phyloP scores from a whole-genome alignment of 2,888 invertebrate genomes.

The Leptinotarsa tumamoca region DNA sequence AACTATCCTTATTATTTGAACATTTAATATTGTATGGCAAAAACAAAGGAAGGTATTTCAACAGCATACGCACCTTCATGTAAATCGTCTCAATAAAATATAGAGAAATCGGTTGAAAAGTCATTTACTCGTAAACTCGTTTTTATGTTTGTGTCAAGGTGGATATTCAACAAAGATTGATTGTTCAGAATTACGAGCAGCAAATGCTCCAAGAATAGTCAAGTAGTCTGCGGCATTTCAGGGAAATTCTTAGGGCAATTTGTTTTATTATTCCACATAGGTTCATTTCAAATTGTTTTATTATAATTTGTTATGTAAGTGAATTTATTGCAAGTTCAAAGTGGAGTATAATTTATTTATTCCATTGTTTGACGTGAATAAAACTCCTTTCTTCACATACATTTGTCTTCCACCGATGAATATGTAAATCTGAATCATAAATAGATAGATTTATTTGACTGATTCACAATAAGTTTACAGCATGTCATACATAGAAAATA shows the following conservation, averaged over 20 bases:
- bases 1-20: no score
- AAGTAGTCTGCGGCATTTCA: conserved; percentile 11
- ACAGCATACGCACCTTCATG: neutral
- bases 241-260: neutral
- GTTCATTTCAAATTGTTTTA: neutral
- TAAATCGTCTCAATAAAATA: neutral
- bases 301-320: neutral
- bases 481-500: no score
- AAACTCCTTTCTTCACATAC: neutral
- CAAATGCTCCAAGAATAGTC: neutral
- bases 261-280: conserved; percentile 2
- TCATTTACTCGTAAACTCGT: neutral
- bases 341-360: neutral
- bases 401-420: no score
- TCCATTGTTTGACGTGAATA: no score
- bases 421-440: no score
- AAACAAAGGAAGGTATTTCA: no score
- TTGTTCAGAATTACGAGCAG: neutral
- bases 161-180: neutral
- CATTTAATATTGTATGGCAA: no score
- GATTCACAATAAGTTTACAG: no score
- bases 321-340: conserved; percentile 1
- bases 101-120: neutral
- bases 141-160: conserved; percentile 14
- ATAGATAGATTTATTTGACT: no score